Evolutionary conservation across 2,797 vertebrate species (phyloP), one percentile per base, ranked within the genome.

Genomic region (Apogon talboti): DNA sequence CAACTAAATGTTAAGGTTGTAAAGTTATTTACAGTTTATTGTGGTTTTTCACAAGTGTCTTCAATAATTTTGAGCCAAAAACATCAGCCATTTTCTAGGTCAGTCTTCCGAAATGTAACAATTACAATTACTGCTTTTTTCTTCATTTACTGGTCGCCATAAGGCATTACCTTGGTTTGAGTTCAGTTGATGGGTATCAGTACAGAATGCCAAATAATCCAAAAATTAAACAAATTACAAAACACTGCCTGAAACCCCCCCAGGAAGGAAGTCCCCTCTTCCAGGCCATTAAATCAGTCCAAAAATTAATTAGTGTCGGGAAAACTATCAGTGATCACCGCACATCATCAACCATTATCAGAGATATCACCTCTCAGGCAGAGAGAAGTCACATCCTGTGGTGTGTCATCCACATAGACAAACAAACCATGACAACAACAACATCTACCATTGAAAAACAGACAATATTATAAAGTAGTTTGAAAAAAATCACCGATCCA

Each of bases 281-380:
- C 4, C 10, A 43, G 37, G 2, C 13, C 33, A 63, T 74, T 50
- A 10, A 55, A 73, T 73, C 42, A 71, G 55, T 55, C 4, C 16
- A 57, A 16, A 68, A 67, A 82, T 65, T 18, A 67, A 82, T 65
- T 18, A 62, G 37, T 30, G 2, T 66, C 66, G 56, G 60, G 44
- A 49, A n/a, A 16, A 52, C 38, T 44, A 46, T 57, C 21, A 30
- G 3, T 0, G 0, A 80, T 74, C 59, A 64, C 5, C 33, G 35
- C 9, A 78, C 21, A 68, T 63, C 54, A 66, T 66, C 14, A 50
- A 30, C 35, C 7, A 40, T 69, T 42, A 71, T 54, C 55, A 69
- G 40, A 50, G 2, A 2, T 63, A 24, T 35, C 2, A 2, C 28
- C 30, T 44, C 1, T 45, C 15, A 52, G 48, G 33, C 45, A 53